A percentile compares a stretch with the other conserved stretches of the same genome.
These are phyloP conservation scores for Corynorhinus townsendii DNA, from an alignment of 2,113 vertebrate species.

Conservation along the genomic window DNA sequence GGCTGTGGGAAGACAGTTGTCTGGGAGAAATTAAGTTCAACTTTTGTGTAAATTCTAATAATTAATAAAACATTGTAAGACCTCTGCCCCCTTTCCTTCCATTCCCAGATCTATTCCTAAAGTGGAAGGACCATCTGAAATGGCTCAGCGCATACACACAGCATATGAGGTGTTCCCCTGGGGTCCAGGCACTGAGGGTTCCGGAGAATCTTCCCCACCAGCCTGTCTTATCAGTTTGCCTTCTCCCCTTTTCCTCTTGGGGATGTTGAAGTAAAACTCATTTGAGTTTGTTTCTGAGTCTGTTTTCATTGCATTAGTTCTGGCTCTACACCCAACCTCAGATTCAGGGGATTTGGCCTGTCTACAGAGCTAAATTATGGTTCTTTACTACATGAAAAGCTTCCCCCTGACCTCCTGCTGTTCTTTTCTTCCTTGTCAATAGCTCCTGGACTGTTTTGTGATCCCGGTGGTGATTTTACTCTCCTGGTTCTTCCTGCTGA, in stretches of 20 bases:
- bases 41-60: neutral
- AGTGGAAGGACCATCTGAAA: neutral
- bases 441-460: slow-evolving; percentile 96
- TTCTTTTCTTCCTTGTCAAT: neutral
- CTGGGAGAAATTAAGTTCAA: neutral
- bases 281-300: neutral
- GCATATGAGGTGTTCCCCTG: accelerated
- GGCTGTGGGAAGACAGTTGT: neutral
- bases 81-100: neutral
- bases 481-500: slow-evolving; percentile 96
- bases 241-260: neutral
- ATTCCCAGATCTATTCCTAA: neutral
- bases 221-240: neutral
- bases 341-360: neutral
- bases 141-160: neutral
- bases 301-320: neutral
- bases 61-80: neutral
- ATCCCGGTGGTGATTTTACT: slow-evolving; percentile 95
- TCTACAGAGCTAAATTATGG: neutral
- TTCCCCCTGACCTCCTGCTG: neutral
- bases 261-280: neutral
- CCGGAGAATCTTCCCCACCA: neutral
- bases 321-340: neutral
- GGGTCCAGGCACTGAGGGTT: neutral
- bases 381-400: neutral